Conservation (phyloP, 2,888 invertebrate species). For the Pandemis heparana region DNA sequence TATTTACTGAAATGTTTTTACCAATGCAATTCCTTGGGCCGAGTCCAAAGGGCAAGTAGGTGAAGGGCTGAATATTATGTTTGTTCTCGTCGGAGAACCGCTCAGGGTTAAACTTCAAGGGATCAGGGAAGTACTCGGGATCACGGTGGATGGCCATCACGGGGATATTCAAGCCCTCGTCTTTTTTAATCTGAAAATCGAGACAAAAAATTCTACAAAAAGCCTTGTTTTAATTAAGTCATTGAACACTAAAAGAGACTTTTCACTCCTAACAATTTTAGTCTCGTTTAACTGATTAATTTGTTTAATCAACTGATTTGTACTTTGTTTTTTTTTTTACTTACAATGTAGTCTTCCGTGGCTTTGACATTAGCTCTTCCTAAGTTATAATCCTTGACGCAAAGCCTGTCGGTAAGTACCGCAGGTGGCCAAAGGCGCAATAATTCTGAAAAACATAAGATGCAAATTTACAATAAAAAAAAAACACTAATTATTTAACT, state of each 20-base stretch:
- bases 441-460: conserved; percentile 17
- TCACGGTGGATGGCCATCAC: conserved; percentile 73
- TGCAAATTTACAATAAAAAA: too few relatives aligned
- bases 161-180: conserved; percentile 61
- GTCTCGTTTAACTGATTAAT: too few relatives aligned
- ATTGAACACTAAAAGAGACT: too few relatives aligned
- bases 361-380: conserved; percentile 44
- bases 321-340: too few relatives aligned
- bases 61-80: conserved; percentile 54
- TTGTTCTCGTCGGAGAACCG: conserved; percentile 85
- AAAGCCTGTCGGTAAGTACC: not conserved
- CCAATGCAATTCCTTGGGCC: conserved; percentile 87
- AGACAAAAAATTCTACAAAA: too few relatives aligned
- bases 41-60: conserved; percentile 80
- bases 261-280: too few relatives aligned
- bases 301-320: too few relatives aligned
- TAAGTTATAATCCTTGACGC: conserved; percentile 23
- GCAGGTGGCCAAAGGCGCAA: conserved; percentile 25
- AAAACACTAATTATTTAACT: too few relatives aligned
- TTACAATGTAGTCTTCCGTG: conserved; percentile 41
- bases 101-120: conserved; percentile 83
- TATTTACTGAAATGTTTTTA: too few relatives aligned
- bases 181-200: conserved; percentile 42
- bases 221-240: too few relatives aligned
- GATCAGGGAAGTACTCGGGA: conserved; percentile 77